These are phyloP conservation scores for Pholis gunnellus DNA, from an alignment of 2,113 vertebrate species.

Conservation along the genomic window DNA sequence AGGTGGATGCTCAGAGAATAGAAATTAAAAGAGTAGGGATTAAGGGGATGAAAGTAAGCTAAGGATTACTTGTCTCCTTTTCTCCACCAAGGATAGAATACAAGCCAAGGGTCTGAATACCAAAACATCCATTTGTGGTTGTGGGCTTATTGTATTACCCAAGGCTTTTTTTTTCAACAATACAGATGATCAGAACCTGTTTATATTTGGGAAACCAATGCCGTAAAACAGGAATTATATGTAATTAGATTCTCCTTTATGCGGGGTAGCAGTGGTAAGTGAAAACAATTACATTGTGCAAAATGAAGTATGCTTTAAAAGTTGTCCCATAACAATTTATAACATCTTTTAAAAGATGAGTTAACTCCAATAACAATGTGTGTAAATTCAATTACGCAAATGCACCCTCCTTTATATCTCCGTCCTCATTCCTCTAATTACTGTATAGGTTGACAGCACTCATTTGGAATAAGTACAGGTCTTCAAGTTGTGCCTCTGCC, in stretches of 20 bases:
- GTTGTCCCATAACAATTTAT: background rate
- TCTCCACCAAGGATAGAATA: constrained; percentile 48
- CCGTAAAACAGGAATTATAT: background rate
- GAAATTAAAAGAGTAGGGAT: constrained; percentile 67
- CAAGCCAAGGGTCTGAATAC: constrained; percentile 35
- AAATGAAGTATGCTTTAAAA: background rate
- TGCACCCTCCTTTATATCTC: background rate
- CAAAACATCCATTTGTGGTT: constrained; percentile 40
- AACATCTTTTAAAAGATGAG: background rate
- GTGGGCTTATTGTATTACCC: background rate
- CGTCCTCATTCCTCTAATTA: background rate
- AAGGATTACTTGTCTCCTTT: constrained; percentile 69
- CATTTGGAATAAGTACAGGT: constrained; percentile 6
- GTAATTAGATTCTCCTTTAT: background rate
- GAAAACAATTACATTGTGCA: background rate
- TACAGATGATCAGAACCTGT: background rate
- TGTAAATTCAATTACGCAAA: background rate
- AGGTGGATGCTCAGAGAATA: constrained; percentile 73
- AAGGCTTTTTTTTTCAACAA: background rate
- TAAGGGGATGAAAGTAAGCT: constrained; percentile 71
- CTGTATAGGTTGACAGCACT: constrained; percentile 1
- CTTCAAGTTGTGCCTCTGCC: background rate
- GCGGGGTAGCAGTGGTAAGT: background rate
- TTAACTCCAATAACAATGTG: background rate
- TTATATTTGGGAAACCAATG: background rate